Base-by-base conservation (phyloP, 1,140 invertebrate species). In the Watersipora subatra region DNA sequence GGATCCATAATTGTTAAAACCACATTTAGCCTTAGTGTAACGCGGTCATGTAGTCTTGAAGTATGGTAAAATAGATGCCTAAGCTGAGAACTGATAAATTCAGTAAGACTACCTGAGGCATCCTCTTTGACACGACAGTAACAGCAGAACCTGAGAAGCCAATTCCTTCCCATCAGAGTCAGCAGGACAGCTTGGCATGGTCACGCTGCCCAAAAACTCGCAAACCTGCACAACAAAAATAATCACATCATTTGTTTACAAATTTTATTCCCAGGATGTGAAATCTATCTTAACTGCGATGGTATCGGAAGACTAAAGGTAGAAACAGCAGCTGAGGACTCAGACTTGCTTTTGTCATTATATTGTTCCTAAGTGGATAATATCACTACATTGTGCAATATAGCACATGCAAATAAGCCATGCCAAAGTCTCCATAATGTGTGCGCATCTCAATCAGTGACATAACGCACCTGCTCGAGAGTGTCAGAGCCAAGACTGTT, bases 121-220 rank as follows among this genome's bases (percentile, higher is more conserved):
- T 1, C 86, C 85, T 67, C 85, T 73, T 75, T 87, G 86, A 28
- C 85, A 73, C 25, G 84, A 83, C 28, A 87, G 69, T 7, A 81
- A 79, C 30, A 87, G 72, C 68, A 86, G 75, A 22, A 87, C 73
- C 76, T 87, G 84, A 34, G 81, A 79, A 26, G 84, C 81, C 59
- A 86, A 70, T 55, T 67, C 69, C 66, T 75, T 74, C 71, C 85
- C 84, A 69, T 73, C 68, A 26, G 72, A 63, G 75, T 86, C 83
- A 2, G 84, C 84, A 59, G 79, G 77, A 30, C 82, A 82, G 22
- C 77, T 73, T 22, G 84, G 81, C 65, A 82, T 74, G 26, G 83
- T 81, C 19, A 82, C 81, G 69, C 82, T 76, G 68, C 80, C 79
- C 30, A 87, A 77, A 76, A 87, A 87, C 57, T 72, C 72, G 56